These are phyloP conservation scores for Stomatorhinus ivindoensis DNA, from an alignment of 2,113 vertebrate species.

Conservation along the genomic window DNA sequence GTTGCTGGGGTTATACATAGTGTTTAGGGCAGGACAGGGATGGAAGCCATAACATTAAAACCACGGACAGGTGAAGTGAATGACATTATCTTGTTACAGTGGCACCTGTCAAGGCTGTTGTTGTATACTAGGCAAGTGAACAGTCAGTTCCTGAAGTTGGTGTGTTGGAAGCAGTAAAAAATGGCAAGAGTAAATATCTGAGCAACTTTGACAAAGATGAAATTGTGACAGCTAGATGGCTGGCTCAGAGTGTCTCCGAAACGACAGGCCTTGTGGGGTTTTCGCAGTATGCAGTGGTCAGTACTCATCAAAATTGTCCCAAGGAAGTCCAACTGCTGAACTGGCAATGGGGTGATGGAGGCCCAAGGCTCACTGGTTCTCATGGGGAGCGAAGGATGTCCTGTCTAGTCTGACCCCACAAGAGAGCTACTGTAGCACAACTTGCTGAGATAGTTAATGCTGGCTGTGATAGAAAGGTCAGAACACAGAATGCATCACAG, in stretches of 20 bases:
- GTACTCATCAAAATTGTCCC: not conserved
- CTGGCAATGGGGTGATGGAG: not conserved
- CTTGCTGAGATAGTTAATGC: not conserved
- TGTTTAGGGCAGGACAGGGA: not conserved
- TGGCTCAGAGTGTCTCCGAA: not conserved
- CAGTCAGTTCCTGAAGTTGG: not conserved
- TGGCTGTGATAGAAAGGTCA: not conserved
- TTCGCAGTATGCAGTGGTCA: not conserved
- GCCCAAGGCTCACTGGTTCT: not conserved
- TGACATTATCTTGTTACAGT: not conserved
- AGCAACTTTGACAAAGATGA: not conserved
- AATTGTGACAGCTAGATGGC: not conserved
- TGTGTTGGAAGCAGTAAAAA: not conserved
- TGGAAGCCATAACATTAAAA: not conserved
- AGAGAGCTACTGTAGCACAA: not conserved
- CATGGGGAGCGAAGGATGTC: not conserved
- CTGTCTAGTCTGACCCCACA: not conserved
- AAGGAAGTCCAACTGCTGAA: not conserved
- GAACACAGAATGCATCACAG: not conserved
- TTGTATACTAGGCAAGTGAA: not conserved
- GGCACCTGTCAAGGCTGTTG: not conserved
- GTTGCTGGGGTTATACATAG: not conserved
- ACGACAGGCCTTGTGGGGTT: not conserved
- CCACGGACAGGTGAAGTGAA: not conserved
- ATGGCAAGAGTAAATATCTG: not conserved